Evolutionary conservation across 2,888 invertebrate species (phyloP).

Genomic region (Apomyelois bistriatella): DNA sequence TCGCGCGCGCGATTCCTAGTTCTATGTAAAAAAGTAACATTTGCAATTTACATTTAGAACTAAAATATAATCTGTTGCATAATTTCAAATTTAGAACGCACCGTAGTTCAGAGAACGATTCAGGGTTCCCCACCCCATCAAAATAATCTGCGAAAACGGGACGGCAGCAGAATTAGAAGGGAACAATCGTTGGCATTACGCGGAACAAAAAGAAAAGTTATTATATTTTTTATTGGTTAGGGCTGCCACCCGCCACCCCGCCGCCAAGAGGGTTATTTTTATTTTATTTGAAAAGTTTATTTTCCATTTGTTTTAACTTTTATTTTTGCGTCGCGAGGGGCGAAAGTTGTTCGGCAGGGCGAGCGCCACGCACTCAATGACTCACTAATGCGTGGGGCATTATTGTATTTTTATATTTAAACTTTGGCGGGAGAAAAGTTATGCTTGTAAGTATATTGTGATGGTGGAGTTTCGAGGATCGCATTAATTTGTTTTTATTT

Average conservation of each 20-base stretch:
- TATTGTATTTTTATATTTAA: slow-evolving; percentile 76
- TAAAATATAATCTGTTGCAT: too few species aligned
- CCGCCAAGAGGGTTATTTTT: slow-evolving; percentile 78
- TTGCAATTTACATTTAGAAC: too few species aligned
- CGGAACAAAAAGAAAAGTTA: slow-evolving; percentile 80
- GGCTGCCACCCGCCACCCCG: slow-evolving; percentile 72
- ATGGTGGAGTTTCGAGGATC: slow-evolving; percentile 30
- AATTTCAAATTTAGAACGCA: slow-evolving; percentile 24
- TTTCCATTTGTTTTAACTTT: slow-evolving; percentile 79
- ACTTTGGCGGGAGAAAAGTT: slow-evolving; percentile 77
- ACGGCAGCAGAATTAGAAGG: slow-evolving; percentile 68
- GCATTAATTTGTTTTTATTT: slow-evolving; percentile 9
- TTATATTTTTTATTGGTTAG: slow-evolving; percentile 79
- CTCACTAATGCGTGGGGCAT: slow-evolving; percentile 77
- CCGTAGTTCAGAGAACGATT: slow-evolving; percentile 25
- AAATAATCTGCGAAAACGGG: slow-evolving; percentile 66
- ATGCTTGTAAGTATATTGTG: slow-evolving; percentile 47
- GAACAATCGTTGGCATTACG: slow-evolving; percentile 76
- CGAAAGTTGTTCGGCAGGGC: slow-evolving; percentile 49
- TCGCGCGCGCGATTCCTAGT: too few species aligned
- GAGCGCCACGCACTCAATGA: slow-evolving; percentile 70
- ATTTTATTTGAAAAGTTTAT: slow-evolving; percentile 80
- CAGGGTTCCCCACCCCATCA: slow-evolving; percentile 52
- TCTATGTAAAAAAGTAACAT: too few species aligned
- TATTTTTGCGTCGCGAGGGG: slow-evolving; percentile 71